A percentile compares a stretch with the other conserved stretches of the same genome.
Conservation (phyloP, 2,888 invertebrate species). For the Prosopocoilus inquinatus region DNA sequence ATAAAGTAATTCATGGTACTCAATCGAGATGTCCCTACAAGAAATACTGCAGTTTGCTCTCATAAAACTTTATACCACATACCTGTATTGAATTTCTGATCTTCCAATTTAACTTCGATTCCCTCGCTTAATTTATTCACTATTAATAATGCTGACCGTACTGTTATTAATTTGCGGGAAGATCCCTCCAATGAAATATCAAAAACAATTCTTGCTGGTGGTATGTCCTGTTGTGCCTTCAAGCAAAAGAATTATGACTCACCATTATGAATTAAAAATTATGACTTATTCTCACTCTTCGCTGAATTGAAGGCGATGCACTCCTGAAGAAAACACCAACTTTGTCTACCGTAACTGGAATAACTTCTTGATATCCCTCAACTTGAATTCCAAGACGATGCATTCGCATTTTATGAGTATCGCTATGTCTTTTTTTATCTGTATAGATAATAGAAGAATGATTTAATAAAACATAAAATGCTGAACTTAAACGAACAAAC, state of each 20-base stretch:
- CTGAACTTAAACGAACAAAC: conserved; percentile 40
- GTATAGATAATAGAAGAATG: conserved; percentile 10
- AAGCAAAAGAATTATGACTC: background rate
- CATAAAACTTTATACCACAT: background rate
- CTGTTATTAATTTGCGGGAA: conserved; percentile 88
- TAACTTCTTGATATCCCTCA: conserved; percentile 84
- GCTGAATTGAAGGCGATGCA: conserved; percentile 51
- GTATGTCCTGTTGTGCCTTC: conserved; percentile 31
- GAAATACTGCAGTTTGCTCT: background rate
- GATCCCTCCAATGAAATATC: conserved; percentile 90
- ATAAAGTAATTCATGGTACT: conserved; percentile 49
- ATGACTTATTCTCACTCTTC: conserved; percentile 33
- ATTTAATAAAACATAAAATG: no score
- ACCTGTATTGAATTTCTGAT: conserved; percentile 35
- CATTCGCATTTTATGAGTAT: conserved; percentile 73
- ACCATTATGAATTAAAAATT: background rate
- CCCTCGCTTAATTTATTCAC: conserved; percentile 72
- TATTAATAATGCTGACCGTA: conserved; percentile 85
- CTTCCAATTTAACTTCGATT: conserved; percentile 71
- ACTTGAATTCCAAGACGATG: conserved; percentile 88
- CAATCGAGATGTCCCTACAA: conserved; percentile 36
- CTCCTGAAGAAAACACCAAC: conserved; percentile 92
- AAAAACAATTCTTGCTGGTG: conserved; percentile 80
- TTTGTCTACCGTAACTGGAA: conserved; percentile 92
- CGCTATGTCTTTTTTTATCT: conserved; percentile 66